Conservation (phyloP, 2,113 vertebrate species). For the Cyphomyrus plagiostoma region DNA sequence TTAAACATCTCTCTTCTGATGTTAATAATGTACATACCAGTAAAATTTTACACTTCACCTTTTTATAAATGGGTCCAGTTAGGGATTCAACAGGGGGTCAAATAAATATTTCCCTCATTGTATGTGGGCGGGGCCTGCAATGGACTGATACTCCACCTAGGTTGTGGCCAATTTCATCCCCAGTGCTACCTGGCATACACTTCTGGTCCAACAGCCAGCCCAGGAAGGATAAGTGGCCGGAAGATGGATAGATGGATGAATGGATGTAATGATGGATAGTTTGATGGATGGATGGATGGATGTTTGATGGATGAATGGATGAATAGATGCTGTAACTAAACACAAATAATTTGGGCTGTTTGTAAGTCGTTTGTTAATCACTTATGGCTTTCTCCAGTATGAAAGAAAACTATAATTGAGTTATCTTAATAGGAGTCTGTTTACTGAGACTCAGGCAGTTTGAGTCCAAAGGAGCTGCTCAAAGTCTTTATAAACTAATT, state of each 20-base stretch:
- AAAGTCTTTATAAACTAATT: background rate
- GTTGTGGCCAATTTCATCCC: background rate
- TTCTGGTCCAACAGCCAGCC: background rate
- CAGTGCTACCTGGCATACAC: background rate
- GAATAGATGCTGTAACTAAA: background rate
- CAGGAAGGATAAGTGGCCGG: background rate
- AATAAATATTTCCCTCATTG: background rate
- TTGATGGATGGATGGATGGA: background rate
- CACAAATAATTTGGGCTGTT: background rate
- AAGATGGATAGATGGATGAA: background rate
- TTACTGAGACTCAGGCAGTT: background rate
- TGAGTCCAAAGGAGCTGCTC: background rate
- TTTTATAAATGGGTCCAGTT: too few relatives aligned
- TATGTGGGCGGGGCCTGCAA: background rate
- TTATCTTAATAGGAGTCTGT: background rate
- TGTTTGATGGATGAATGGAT: background rate
- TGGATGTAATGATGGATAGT: background rate
- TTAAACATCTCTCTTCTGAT: too few relatives aligned
- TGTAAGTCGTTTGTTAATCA: background rate
- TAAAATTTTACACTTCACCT: too few relatives aligned
- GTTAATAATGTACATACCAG: too few relatives aligned
- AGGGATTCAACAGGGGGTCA: too few relatives aligned
- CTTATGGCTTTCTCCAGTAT: background rate
- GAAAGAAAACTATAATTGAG: background rate
- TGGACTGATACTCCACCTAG: background rate